Evolutionary conservation across 2,888 invertebrate genomes (phyloP), one percentile per base, ranked within the genome.

Genomic region (Drosophila neotestacea): DNA sequence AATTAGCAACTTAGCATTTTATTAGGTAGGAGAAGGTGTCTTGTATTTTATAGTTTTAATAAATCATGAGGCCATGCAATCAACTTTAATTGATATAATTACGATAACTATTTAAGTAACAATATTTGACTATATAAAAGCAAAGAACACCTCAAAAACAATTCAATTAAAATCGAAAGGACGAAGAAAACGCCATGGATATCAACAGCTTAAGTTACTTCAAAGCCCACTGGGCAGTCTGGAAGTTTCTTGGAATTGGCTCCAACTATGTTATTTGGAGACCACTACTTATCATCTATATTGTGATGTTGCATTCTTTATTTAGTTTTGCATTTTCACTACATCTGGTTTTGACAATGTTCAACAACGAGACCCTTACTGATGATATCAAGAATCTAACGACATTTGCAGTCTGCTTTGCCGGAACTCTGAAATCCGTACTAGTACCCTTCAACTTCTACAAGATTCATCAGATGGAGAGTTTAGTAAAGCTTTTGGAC

Each of bases 381-480:
- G 87, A 83, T 10, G 71, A 90, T 39, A 78, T 91, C 1, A 68
- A 77, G 30, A 90, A 89, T 54, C 59, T 90, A 2, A 70, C 89
- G 0, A 64, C 73, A 0, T 79, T 69, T 38, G 73, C 81, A 4
- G 76, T 80, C 4, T 81, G 80, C 30, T 36, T 75, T 0, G 62
- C 85, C 2, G 83, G 82, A 16, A 70, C 79, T 9, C 6, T 66
- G 0, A 91, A 91, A 56, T 85, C 77, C 4, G 1, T 71, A 0
- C 52, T 83, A 0, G 85, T 79, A 28, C 60, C 77, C 4, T 76
- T 60, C 0, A 81, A 86, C 30, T 61, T 87, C 27, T 13, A 47
- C 4, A 65, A 73, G 6, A 76, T 90, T 10, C 6, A 22, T 0
- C 46, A 56, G 9, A 78, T 89, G 22, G 81, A 90, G 47, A 0